These are phyloP conservation scores for Silurus meridionalis DNA, from an alignment of 2,113 vertebrate species.

Conservation along the genomic window DNA sequence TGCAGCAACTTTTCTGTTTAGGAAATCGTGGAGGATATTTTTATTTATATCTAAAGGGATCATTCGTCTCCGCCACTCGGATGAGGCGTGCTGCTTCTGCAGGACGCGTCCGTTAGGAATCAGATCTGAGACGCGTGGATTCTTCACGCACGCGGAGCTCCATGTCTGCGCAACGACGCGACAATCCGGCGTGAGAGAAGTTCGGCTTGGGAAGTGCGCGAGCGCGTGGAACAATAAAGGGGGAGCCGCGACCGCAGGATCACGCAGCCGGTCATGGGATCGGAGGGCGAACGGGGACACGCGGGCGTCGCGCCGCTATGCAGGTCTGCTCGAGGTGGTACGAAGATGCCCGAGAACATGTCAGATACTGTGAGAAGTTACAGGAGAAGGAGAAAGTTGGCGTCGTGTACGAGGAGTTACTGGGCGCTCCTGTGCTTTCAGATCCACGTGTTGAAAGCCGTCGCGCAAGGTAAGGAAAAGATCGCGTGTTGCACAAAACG, in stretches of 20 bases:
- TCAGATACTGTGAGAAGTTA: background rate
- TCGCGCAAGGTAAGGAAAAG: constrained; percentile 81
- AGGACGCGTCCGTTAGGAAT: background rate
- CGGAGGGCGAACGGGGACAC: background rate
- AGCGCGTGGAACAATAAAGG: background rate
- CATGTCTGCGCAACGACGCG: background rate
- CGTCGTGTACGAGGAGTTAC: constrained; percentile 73
- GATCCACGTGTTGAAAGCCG: constrained; percentile 80
- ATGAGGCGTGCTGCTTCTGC: background rate
- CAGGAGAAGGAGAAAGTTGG: constrained; percentile 73
- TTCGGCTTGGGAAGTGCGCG: background rate
- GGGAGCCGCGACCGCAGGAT: background rate
- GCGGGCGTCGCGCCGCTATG: background rate
- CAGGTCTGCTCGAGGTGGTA: background rate
- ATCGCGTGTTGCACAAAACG: background rate
- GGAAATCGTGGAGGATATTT: background rate
- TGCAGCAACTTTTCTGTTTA: constrained; percentile 16
- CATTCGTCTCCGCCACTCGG: background rate
- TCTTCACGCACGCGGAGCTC: background rate
- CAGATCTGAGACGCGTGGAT: background rate
- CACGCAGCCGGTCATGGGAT: background rate
- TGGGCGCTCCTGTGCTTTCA: constrained; percentile 80
- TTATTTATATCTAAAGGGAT: background rate
- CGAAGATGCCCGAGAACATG: background rate
- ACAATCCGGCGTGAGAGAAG: background rate